Percentiles rank a stretch among this genome's conserved stretches.
These are phyloP conservation scores for Thaleichthys pacificus DNA, from an alignment of 2,797 vertebrate genomes.

Conservation along the genomic window DNA sequence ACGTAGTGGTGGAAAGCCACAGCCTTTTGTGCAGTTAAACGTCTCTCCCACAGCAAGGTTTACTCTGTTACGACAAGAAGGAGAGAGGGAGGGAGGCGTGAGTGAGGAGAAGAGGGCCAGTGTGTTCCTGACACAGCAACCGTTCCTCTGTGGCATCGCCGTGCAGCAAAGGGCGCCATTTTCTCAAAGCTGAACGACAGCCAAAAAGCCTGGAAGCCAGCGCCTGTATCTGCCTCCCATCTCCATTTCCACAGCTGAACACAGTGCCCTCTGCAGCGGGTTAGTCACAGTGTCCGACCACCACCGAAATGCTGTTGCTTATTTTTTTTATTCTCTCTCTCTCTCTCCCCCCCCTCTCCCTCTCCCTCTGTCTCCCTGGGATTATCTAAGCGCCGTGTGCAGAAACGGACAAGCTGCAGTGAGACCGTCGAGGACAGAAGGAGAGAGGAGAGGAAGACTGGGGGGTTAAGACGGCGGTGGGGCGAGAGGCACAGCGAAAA, in stretches of 20 bases:
- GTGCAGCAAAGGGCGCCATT: constrained; percentile 88
- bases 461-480: constrained; percentile 10
- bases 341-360: too few species aligned
- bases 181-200: constrained; percentile 85
- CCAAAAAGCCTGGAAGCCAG: constrained; percentile 79
- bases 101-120: constrained; percentile 45
- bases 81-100: constrained; percentile 40
- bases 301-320: too few species aligned
- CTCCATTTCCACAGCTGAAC: constrained; percentile 33
- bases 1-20: too few species aligned
- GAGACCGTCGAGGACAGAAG: constrained; percentile 24
- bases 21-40: too few species aligned
- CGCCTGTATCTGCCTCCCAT: constrained; percentile 60
- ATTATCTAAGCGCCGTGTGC: not conserved
- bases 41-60: constrained; percentile 43
- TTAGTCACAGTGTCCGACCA: too few species aligned
- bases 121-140: constrained; percentile 60
- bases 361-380: too few species aligned
- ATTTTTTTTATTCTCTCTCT: too few species aligned
- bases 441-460: constrained; percentile 24
- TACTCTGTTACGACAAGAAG: constrained; percentile 77
- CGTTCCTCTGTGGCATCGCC: constrained; percentile 75
- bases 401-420: constrained; percentile 44
- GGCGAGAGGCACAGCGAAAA: constrained; percentile 29
- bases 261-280: too few species aligned